Conservation (phyloP, 2,113 vertebrate genomes). For the Pholis gunnellus region DNA sequence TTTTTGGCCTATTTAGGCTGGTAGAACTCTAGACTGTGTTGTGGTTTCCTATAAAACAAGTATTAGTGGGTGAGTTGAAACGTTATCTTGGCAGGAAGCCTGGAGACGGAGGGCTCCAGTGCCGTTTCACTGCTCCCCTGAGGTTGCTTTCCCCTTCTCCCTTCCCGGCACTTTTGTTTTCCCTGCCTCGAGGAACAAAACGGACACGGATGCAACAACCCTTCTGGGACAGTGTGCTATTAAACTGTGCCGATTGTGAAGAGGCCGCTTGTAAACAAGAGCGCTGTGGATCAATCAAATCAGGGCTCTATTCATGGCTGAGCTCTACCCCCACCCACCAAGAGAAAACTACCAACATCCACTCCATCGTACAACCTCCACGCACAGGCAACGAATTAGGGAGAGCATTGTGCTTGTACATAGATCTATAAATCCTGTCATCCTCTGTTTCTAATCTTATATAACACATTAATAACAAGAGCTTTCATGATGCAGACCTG, state of each 20-base stretch:
- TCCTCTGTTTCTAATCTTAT: slow-evolving; percentile 6
- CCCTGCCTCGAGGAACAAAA: slow-evolving; percentile 79
- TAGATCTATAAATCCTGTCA: slow-evolving; percentile 1
- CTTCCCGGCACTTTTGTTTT: slow-evolving; percentile 81
- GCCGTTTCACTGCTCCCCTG: slow-evolving; percentile 81
- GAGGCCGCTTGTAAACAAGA: slow-evolving; percentile 81
- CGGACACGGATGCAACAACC: slow-evolving; percentile 79
- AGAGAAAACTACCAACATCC: slow-evolving; percentile 49
- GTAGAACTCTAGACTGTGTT: slow-evolving; percentile 46
- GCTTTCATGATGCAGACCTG: neutral
- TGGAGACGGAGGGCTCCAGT: slow-evolving; percentile 66
- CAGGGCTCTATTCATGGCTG: slow-evolving; percentile 68
- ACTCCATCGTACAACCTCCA: slow-evolving; percentile 32
- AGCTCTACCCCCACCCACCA: slow-evolving; percentile 55
- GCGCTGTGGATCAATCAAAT: slow-evolving; percentile 83
- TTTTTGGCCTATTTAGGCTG: slow-evolving; percentile 47
- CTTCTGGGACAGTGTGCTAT: slow-evolving; percentile 80
- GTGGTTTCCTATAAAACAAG: slow-evolving; percentile 74
- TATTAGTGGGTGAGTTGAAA: slow-evolving; percentile 77
- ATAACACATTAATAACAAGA: slow-evolving; percentile 5
- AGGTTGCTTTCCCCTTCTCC: slow-evolving; percentile 70
- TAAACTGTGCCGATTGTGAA: slow-evolving; percentile 80
- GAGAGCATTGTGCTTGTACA: neutral
- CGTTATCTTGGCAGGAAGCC: slow-evolving; percentile 79
- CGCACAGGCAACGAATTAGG: neutral